Evolutionary conservation across 2,797 vertebrate species (phyloP), one percentile per base, ranked within the genome.

Genomic region (Myotis myotis): DNA sequence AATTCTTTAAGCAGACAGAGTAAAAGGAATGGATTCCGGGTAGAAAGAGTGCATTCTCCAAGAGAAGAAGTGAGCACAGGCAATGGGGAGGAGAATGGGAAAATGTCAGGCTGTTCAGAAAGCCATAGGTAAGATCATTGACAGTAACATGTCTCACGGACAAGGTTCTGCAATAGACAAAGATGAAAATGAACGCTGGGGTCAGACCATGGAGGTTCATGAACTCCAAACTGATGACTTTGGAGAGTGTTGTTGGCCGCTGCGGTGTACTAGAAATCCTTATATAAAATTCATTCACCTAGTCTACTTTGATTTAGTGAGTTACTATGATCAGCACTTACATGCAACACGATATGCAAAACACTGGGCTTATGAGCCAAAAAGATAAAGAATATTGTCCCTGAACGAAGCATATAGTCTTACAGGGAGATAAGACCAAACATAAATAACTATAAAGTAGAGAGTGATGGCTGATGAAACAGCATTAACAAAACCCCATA

Each of bases 21-120:
- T 23, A 28, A 95, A 75, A 87, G 38, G 36, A 84, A 71, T 55
- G 8, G 5, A 44, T 87, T 95, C 88, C 57, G 88, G 94, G 84
- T 82, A 12, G 79, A 89, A 81, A 41, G 49, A 76, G 25, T 30
- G 1, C 47, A 91, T 64, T 47, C 13, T 28, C 64, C n/a, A 88
- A 28, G 90, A 80, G 41, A 44, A 49, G 13, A 92, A 71, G 86
- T 95, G 47, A 91, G 62, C 66, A 38, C 44, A 68, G 41, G 53
- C 82, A 76, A 76, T 16, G n/a, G 44, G 51, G 28, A 95, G 85
- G 64, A 91, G 78, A 82, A 30, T 72, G 74, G 68, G 41, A 80
- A 90, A 78, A 22, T 13, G 2, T 30, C 75, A 80, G 13, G 36
- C 16, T 72, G 60, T 55, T 82, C 38, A 53, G 47, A 79, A 83